A percentile compares a stretch with the other conserved stretches of the same genome.
Conservation (phyloP, 2,113 vertebrate species). For the Corydoras sp. region DNA sequence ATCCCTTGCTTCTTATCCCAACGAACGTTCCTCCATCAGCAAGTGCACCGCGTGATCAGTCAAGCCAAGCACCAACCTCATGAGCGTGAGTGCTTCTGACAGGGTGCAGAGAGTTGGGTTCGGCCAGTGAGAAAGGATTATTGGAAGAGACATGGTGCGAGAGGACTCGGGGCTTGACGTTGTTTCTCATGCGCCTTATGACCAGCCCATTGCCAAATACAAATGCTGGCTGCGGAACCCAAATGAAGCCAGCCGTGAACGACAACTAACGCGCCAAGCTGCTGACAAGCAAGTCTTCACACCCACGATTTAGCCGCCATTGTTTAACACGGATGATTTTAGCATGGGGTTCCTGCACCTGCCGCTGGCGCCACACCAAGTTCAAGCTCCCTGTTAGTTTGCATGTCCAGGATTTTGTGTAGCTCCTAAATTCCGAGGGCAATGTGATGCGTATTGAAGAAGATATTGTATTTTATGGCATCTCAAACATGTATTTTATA, state of each 20-base stretch:
- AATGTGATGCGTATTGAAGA: too few relatives aligned
- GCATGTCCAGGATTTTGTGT: too few relatives aligned
- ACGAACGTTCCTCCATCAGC: slow-evolving; percentile 11
- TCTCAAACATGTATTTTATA: too few relatives aligned
- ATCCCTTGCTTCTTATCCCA: slow-evolving; percentile 8
- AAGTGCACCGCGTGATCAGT: slow-evolving; percentile 12
- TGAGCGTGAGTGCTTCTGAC: slow-evolving; percentile 24
- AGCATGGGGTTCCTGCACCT: background rate
- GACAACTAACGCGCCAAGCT: background rate
- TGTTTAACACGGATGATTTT: background rate
- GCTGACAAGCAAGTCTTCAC: background rate
- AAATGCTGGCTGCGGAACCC: background rate
- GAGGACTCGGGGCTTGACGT: slow-evolving; percentile 1
- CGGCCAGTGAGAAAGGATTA: slow-evolving; percentile 30
- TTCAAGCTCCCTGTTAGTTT: background rate
- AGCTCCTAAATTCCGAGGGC: too few relatives aligned
- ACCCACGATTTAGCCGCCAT: background rate
- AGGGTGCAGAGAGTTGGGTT: slow-evolving; percentile 32
- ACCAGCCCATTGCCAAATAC: background rate
- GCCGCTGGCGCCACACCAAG: background rate
- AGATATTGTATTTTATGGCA: too few relatives aligned
- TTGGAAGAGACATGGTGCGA: slow-evolving; percentile 31
- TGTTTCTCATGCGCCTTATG: background rate
- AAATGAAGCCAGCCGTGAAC: background rate
- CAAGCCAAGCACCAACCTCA: slow-evolving; percentile 17